Base-by-base conservation (phyloP, 2,113 vertebrate species). In the Mohoua ochrocephala region DNA sequence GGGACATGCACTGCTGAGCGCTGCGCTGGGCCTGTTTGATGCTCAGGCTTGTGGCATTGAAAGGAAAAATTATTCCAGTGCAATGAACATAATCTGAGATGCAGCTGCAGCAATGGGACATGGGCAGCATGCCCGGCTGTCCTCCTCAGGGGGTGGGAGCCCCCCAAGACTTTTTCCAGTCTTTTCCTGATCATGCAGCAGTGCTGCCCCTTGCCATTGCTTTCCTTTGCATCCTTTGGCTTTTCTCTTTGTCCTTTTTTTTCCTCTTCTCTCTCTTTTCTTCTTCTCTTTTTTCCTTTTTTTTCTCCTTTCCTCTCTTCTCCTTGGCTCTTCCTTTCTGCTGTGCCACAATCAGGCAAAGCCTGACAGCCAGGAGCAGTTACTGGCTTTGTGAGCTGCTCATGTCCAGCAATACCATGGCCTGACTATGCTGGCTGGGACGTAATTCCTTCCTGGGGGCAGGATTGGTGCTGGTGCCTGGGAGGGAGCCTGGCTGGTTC, bases 21-120 rank as follows among this genome's bases (percentile, higher is more conserved):
- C 78, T 54, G 69, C 0, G 0, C 59, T 37, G 24, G 24, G 39
- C 27, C 57, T 4, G 1, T 24, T 30, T 0, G 2, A 6, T 31
- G 50, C 54, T 77, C 63, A 23, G 63, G 22, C 50, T 65, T 14
- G 30, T 5, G 35, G 31, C 1, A 0, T 6, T 78, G 70, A 53
- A 61, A 78, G 54, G 27, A 82, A 69, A 74, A 78, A 60, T 19
- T 21, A 9, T 81, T 49, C 47, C 44, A 35, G 45, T 63, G 45
- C 54, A 22, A 18, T 39, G 45, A 88, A 26, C 18, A 30, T 12
- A 56, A 70, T 19, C 15, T 24, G 60, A 70, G 42, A 28, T 23
- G 33, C 5, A 31, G 65, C 79, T 82, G 60, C 79, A 78, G 70
- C 50, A 52, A 15, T 6, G 45, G 70, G 73, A 47, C 4, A 6